phyloP scores from a whole-genome alignment of 2,888 invertebrate species.

The Drosophila fulvimacula region DNA sequence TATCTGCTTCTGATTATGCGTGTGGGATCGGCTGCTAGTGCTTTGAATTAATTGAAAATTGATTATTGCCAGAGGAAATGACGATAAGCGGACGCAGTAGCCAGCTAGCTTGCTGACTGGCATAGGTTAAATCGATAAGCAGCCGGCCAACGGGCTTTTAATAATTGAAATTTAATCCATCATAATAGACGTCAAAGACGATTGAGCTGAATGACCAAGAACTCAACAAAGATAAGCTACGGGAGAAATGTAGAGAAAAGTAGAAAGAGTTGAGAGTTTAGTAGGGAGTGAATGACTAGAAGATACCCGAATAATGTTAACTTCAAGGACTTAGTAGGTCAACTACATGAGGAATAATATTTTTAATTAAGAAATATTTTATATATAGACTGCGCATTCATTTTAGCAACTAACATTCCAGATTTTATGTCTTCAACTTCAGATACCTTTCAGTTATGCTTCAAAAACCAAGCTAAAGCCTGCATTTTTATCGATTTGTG shows the following conservation, averaged over 20 bases:
- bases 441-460: not conserved
- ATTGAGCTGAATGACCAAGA: constrained; percentile 28
- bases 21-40: constrained; percentile 20
- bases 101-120: not conserved
- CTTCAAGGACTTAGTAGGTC: not conserved
- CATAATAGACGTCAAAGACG: constrained; percentile 83
- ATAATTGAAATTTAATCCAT: constrained; percentile 84
- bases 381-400: not conserved
- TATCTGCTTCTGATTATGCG: constrained; percentile 41
- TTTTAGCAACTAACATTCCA: not conserved
- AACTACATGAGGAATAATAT: not conserved
- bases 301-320: not conserved
- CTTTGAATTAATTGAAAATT: constrained; percentile 82
- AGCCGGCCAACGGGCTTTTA: constrained; percentile 29
- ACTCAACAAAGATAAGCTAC: constrained; percentile 31
- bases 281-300: not conserved
- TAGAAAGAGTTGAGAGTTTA: not conserved
- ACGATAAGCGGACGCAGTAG: constrained; percentile 45
- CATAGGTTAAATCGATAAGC: constrained; percentile 33
- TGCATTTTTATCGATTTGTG: not conserved
- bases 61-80: constrained; percentile 69
- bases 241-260: not conserved
- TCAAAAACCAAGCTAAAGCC: not conserved
- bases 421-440: not conserved
- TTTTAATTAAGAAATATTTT: not conserved